Evolutionary conservation across 2,888 invertebrate species (phyloP), one percentile per base, ranked within the genome.

Genomic region (Venustoraphidia nigricollis): DNA sequence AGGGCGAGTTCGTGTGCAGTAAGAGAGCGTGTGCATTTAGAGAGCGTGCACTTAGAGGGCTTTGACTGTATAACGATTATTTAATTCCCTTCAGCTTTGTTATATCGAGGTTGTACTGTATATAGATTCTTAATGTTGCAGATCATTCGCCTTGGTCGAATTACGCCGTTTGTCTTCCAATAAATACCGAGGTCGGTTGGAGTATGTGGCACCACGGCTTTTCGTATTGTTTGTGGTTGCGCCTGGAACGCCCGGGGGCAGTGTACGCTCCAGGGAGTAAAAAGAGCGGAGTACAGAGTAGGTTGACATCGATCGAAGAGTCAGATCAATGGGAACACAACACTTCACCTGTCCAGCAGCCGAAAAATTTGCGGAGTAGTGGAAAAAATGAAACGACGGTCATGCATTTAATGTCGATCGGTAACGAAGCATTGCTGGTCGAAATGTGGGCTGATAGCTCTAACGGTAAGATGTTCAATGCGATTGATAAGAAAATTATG

Each of bases 181-280:
- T 45, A 10, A 45, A 47, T 37, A 47, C 40, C 34, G 71, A 70
- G 57, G 66, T 71, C 54, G 72, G 71, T 53, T 81, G 80, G 80
- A 72, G 75, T 51, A 70, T 77, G 50, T 79, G 79, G 78, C 59
- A 71, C 53, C 69, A 70, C 41, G 80, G 80, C n/a, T 78, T 76
- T 62, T 73, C 76, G 5, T 62, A 70, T 35, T 66, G 69, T 3
- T 60, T 72, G 58, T 79, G 79, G 79, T 58, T 79, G 54, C 64
- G 70, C 53, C 62, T 68, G 40, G 68, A 71, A 43, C 13, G 38
- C 36, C 36, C 43, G 9, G 42, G 42, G 10, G 43, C 36, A 17
- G 40, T 43, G 13, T 42, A 42, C 34, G 39, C 47, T 8, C 35
- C 36, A n/a, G 27, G 42, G 10, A 27, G 27, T 27, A 27, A 27